Evolutionary conservation across 2,888 invertebrate genomes (phyloP).

Genomic region (Drosophila aldrichi): DNA sequence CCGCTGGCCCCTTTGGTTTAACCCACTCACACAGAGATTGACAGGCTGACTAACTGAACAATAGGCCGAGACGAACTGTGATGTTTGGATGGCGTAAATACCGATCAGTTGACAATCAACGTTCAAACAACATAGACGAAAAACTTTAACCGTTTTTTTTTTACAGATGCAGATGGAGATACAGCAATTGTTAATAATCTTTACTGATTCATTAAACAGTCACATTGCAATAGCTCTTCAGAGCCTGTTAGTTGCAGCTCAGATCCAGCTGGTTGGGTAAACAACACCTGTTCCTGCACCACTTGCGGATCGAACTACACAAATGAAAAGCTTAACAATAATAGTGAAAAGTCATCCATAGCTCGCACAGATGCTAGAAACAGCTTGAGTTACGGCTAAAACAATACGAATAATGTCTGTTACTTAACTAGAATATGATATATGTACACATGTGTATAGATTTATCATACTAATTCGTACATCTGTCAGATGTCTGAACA

Average conservation of each 20-base stretch:
- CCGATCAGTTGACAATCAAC: constrained; percentile 77
- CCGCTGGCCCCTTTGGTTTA: not conserved
- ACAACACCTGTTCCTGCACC: constrained; percentile 12
- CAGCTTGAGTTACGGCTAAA: constrained; percentile 10
- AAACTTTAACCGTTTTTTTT: constrained; percentile 43
- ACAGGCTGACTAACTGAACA: constrained; percentile 23
- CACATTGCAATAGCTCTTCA: not conserved
- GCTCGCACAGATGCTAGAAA: constrained; percentile 1
- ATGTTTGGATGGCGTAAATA: constrained; percentile 32
- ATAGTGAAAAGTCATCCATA: not conserved
- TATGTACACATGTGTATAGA: not conserved
- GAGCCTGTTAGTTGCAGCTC: not conserved
- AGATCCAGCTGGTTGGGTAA: not conserved
- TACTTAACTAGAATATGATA: not conserved
- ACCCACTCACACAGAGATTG: constrained; percentile 7
- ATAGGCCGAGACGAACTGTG: constrained; percentile 2
- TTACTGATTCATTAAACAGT: constrained; percentile 2
- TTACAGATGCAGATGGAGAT: constrained; percentile 14
- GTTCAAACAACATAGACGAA: constrained; percentile 72
- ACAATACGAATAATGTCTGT: not conserved
- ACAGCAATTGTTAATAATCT: not conserved
- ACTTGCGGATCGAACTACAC: constrained; percentile 9
- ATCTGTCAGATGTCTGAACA: not conserved
- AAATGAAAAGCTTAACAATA: constrained; percentile 2
- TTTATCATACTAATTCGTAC: not conserved